Evolutionary conservation across 2,888 invertebrate genomes (phyloP).

Genomic region (Andrena chrysosceles): DNA sequence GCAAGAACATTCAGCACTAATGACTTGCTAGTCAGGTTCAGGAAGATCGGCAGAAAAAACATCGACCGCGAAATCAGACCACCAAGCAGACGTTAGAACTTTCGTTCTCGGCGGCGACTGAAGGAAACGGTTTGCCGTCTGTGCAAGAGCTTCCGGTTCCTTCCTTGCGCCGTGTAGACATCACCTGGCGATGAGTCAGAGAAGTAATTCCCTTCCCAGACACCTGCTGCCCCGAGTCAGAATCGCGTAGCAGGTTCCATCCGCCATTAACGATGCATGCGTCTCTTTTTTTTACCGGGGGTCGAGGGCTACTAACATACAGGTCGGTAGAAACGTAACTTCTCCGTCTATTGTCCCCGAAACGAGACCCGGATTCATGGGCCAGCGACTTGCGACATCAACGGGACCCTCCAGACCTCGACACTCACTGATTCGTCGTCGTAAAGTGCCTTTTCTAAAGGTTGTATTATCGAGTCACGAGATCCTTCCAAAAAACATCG

Average conservation of each 20-base stretch:
- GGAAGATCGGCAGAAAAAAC: neutral
- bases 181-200: constrained; percentile 83
- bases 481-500: no score
- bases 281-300: constrained; percentile 39
- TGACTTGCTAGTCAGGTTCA: neutral
- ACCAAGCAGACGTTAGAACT: constrained; percentile 3
- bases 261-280: constrained; percentile 70
- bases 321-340: constrained; percentile 42
- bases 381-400: constrained; percentile 79
- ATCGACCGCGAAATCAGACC: neutral
- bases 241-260: constrained; percentile 77
- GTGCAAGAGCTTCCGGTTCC: constrained; percentile 77
- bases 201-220: constrained; percentile 75
- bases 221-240: constrained; percentile 78
- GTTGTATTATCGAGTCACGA: neutral
- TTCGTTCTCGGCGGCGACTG: constrained; percentile 33
- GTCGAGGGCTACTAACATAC: constrained; percentile 36
- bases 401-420: constrained; percentile 64
- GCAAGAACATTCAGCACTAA: neutral
- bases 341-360: constrained; percentile 75
- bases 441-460: neutral
- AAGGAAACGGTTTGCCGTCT: constrained; percentile 56
- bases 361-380: constrained; percentile 81
- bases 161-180: constrained; percentile 64
- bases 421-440: constrained; percentile 48